Percentiles rank a stretch among this genome's conserved stretches.
phyloP scores from a whole-genome alignment of 2,888 invertebrate species.

The Lycaena phlaeas region DNA sequence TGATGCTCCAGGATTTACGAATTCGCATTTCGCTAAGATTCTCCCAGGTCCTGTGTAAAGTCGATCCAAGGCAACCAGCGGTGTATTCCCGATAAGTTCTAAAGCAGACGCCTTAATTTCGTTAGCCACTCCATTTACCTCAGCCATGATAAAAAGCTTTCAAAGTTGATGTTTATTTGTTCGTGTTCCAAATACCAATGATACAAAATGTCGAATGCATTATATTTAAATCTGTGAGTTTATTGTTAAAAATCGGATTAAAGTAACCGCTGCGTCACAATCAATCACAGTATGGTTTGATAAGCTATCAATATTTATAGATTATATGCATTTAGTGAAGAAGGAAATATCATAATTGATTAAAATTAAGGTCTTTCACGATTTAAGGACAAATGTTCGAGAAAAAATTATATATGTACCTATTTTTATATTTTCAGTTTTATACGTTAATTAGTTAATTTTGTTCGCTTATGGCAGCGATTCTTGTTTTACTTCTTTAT shows the following conservation, averaged over 20 bases:
- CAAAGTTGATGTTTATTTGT: background rate
- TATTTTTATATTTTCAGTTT: too few species aligned
- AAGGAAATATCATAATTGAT: background rate
- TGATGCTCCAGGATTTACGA: conserved; percentile 60
- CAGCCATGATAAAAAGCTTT: background rate
- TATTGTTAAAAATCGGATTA: background rate
- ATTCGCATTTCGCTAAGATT: conserved; percentile 58
- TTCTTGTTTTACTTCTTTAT: too few species aligned
- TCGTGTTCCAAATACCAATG: background rate
- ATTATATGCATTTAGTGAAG: background rate
- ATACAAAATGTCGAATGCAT: background rate
- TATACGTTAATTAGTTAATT: too few species aligned
- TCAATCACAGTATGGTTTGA: background rate
- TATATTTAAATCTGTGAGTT: conserved; percentile 1
- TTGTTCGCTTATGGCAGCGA: too few species aligned
- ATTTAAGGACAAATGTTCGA: background rate
- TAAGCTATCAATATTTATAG: background rate
- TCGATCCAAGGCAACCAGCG: conserved; percentile 53
- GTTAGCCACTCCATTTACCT: conserved; percentile 1
- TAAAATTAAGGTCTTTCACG: background rate
- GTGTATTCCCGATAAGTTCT: conserved; percentile 57
- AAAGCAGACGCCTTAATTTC: conserved; percentile 55
- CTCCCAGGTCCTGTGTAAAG: conserved; percentile 51
- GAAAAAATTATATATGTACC: too few species aligned
- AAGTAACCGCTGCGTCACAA: background rate